Evolutionary conservation across 2,113 vertebrate genomes (phyloP).

Genomic region (Illadopsis cleaveri): DNA sequence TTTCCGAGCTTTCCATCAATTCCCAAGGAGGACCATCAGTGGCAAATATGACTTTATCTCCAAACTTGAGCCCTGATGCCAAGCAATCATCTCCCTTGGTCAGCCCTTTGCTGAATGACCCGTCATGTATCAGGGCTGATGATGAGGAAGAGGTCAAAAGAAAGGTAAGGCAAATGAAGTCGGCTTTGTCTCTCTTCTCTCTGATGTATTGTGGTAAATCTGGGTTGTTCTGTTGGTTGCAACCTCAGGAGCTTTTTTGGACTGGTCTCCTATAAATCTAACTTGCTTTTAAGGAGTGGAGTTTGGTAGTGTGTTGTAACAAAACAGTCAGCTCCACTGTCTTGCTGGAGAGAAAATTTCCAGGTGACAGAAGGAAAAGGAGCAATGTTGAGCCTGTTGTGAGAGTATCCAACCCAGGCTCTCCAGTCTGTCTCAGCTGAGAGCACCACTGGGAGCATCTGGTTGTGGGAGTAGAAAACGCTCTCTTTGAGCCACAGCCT

Average conservation of each 20-base stretch:
- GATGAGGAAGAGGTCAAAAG: slow-evolving; percentile 93
- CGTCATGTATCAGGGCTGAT: slow-evolving; percentile 83
- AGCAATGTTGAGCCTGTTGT: neutral
- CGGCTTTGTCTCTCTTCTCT: neutral
- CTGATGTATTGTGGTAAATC: neutral
- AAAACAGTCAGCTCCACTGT: neutral
- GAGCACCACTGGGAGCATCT: neutral
- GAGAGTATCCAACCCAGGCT: neutral
- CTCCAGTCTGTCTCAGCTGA: neutral
- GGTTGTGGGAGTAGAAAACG: neutral
- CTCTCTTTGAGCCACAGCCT: neutral
- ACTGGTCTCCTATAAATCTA: neutral
- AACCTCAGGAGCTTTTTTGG: neutral
- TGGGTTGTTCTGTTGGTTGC: neutral
- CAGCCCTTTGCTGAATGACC: slow-evolving; percentile 92
- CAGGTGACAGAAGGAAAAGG: neutral
- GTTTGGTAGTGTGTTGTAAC: neutral
- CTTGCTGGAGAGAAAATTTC: neutral
- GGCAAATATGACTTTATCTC: slow-evolving; percentile 81
- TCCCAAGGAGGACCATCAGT: slow-evolving; percentile 85
- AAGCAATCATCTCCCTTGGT: slow-evolving; percentile 90
- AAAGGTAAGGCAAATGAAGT: slow-evolving; percentile 77
- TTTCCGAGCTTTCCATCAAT: slow-evolving; percentile 84
- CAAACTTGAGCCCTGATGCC: slow-evolving; percentile 85
- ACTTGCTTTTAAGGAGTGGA: neutral